Conservation (phyloP, 1,140 invertebrate species). For the Acromyrmex heyeri region DNA sequence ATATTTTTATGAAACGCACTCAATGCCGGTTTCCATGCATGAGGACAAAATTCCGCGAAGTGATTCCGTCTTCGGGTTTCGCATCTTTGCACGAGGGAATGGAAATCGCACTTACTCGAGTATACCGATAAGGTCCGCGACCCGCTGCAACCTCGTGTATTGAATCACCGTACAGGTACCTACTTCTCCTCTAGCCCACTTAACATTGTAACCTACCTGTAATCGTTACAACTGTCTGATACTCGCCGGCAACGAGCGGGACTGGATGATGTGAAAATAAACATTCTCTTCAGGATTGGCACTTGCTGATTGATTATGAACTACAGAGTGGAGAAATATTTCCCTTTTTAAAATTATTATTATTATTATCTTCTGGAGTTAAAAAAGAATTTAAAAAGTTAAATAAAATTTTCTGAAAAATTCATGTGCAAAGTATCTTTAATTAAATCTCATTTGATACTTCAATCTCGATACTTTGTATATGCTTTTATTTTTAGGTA, state of each 20-base stretch:
- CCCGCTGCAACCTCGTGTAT: slow-evolving; percentile 67
- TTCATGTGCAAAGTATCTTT: background rate
- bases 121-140: slow-evolving; percentile 70
- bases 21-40: slow-evolving; percentile 47
- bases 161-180: slow-evolving; percentile 48
- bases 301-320: slow-evolving; percentile 43
- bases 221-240: slow-evolving; percentile 27
- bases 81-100: slow-evolving; percentile 49
- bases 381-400: background rate
- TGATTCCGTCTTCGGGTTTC: slow-evolving; percentile 29
- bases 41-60: slow-evolving; percentile 48
- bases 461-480: background rate
- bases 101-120: slow-evolving; percentile 56
- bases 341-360: background rate
- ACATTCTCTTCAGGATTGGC: slow-evolving; percentile 39
- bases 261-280: slow-evolving; percentile 47
- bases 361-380: background rate
- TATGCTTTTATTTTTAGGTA: background rate
- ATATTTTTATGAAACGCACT: background rate
- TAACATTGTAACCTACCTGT: slow-evolving; percentile 57
- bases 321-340: background rate
- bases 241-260: slow-evolving; percentile 32
- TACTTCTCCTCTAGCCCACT: slow-evolving; percentile 66
- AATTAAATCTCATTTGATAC: background rate
- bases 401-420: background rate